Percentiles rank a stretch among this genome's conserved stretches.
These are phyloP conservation scores for Teleopsis dalmanni DNA, from an alignment of 1,140 invertebrate genomes.

Conservation along the genomic window DNA sequence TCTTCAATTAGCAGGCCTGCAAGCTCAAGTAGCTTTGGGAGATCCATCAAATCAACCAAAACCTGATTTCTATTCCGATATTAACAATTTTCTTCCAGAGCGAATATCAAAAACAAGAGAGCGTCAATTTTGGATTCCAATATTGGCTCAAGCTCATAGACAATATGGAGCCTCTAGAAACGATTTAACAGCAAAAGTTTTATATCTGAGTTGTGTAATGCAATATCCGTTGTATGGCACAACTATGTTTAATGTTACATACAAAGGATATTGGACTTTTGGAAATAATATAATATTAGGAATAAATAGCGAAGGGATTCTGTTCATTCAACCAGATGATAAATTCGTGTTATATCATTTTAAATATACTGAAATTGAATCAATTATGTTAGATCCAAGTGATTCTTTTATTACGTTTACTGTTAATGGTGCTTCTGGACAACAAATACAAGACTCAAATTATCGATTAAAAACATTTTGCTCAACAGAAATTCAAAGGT, in stretches of 20 bases:
- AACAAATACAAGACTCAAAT: conserved; percentile 50
- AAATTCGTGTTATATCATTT: conserved; percentile 86
- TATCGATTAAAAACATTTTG: conserved; percentile 34
- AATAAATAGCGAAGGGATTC: conserved; percentile 84
- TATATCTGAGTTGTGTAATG: conserved; percentile 94
- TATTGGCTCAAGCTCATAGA: conserved; percentile 76
- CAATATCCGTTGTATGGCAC: conserved; percentile 94
- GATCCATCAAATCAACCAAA: conserved; percentile 59
- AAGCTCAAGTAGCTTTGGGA: conserved; percentile 86
- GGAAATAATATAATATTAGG: conserved; percentile 60
- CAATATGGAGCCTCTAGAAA: conserved; percentile 86
- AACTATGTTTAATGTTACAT: conserved; percentile 85
- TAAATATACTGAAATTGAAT: conserved; percentile 78
- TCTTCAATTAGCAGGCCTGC: conserved; percentile 84
- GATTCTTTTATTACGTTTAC: conserved; percentile 87
- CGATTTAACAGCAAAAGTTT: conserved; percentile 84
- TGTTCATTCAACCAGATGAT: conserved; percentile 80
- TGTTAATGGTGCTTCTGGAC: conserved; percentile 43
- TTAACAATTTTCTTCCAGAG: conserved; percentile 71
- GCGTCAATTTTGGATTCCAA: conserved; percentile 77
- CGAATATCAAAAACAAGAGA: conserved; percentile 65
- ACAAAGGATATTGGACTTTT: conserved; percentile 87
- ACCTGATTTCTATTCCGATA: conserved; percentile 70
- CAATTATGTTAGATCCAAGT: conserved; percentile 83
- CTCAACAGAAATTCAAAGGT: conserved; percentile 60